phyloP scores from a whole-genome alignment of 2,888 invertebrate genomes.

The Hypselothyrea guttata region DNA sequence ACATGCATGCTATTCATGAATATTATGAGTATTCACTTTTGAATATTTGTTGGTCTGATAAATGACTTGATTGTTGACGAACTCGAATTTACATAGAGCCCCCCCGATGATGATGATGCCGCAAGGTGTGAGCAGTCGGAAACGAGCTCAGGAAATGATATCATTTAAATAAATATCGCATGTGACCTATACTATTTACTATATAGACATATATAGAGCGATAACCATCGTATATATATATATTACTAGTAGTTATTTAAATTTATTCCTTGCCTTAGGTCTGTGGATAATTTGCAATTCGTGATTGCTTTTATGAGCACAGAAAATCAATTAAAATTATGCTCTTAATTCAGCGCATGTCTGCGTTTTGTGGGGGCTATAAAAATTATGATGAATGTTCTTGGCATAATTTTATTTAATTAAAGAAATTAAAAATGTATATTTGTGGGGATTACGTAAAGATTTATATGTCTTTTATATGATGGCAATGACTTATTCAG shows the following conservation, averaged over 20 bases:
- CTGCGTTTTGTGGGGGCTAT: constrained; percentile 1
- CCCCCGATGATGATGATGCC: constrained; percentile 39
- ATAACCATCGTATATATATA: constrained; percentile 42
- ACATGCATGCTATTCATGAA: constrained; percentile 47
- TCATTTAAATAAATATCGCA: constrained; percentile 64
- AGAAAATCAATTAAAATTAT: constrained; percentile 40
- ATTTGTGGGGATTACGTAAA: neutral
- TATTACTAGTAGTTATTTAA: constrained; percentile 34
- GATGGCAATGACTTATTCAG: no score
- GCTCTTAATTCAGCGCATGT: constrained; percentile 14
- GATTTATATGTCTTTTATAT: no score
- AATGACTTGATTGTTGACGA: constrained; percentile 57
- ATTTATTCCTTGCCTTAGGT: constrained; percentile 36
- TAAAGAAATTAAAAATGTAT: neutral
- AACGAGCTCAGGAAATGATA: constrained; percentile 59
- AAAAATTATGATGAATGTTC: neutral
- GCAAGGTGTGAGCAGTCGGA: constrained; percentile 38
- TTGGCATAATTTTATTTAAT: neutral
- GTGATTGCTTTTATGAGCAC: constrained; percentile 21
- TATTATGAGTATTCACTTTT: constrained; percentile 55
- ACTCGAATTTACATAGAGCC: constrained; percentile 3
- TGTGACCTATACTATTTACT: constrained; percentile 29
- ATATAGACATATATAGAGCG: constrained; percentile 34
- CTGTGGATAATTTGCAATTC: constrained; percentile 27
- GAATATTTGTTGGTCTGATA: constrained; percentile 61